Base-by-base conservation (phyloP, 2,888 invertebrate species). In the Drosophila borborema region DNA sequence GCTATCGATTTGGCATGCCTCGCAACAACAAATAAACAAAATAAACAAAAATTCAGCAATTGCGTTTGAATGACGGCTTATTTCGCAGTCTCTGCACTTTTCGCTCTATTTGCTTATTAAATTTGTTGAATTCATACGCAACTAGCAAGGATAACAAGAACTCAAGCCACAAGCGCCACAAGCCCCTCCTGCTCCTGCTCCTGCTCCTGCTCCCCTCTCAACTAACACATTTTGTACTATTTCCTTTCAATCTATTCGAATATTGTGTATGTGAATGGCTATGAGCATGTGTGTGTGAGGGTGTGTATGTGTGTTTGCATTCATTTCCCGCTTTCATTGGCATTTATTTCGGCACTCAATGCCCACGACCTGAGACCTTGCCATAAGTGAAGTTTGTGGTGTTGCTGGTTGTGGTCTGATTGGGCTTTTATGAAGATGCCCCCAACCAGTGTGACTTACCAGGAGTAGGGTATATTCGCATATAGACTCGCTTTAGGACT, bases 261-360 rank as follows among this genome's bases (percentile, higher is more conserved):
- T 49, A 58, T 49, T 68, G 65, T 62, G 49, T 53, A 58, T 55
- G 55, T 58, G 54, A 53, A 40, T 53, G 36, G 41, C 31, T 59
- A 43, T 18, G 41, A 9, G 41, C 18, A 14, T n/a, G n/a, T 41
- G 41, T 41, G 62, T 56, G 28, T n/a, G 48, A 3, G n/a, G 5
- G 48, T 14, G 28, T 28, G 48, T n/a, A 38, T 18, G 40, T 49
- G 68, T 76, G 81, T 79, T 82, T 83, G 79, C 81, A 85, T 81
- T 83, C 85, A 87, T 89, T 87, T 73, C 81, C 85, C 76, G 82
- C 85, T 89, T 87, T 89, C 86, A 87, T 82, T 89, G 89, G 81
- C 85, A 85, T 87, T 87, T 89, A 85, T 87, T 82, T 78, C 64
- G 74, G 74, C 67, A 68, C 73, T 68, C 65, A 59, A 63, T 62